phyloP scores from a whole-genome alignment of 1,140 invertebrate genomes.

The Bicyclus anynana region DNA sequence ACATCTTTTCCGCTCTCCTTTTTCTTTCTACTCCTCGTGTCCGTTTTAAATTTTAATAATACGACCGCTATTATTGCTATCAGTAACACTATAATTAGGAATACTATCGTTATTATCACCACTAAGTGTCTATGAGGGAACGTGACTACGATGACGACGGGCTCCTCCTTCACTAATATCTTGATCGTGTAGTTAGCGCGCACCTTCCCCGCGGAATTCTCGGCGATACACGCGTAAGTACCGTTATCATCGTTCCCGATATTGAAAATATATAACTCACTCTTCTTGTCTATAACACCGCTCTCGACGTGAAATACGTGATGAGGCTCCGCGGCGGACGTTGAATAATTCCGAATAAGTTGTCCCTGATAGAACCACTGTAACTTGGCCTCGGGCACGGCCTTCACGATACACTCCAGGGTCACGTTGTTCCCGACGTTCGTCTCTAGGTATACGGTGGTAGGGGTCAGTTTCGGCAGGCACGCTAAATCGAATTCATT shows the following conservation, averaged over 20 bases:
- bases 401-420: conserved; percentile 86
- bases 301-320: conserved; percentile 84
- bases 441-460: conserved; percentile 84
- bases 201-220: conserved; percentile 87
- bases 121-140: conserved; percentile 84
- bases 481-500: conserved; percentile 88
- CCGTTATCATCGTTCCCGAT: conserved; percentile 87
- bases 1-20: conserved; percentile 76
- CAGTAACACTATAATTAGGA: conserved; percentile 79
- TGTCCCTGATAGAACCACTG: conserved; percentile 90
- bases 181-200: conserved; percentile 87
- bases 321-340: conserved; percentile 80
- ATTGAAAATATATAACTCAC: conserved; percentile 86
- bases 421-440: conserved; percentile 88
- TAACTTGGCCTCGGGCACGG: conserved; percentile 86
- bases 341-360: conserved; percentile 83
- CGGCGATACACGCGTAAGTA: conserved; percentile 87
- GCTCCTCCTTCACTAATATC: conserved; percentile 84
- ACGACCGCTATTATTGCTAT: conserved; percentile 80
- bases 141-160: conserved; percentile 80
- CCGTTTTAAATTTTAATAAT: conserved; percentile 79
- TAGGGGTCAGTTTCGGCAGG: conserved; percentile 85
- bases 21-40: conserved; percentile 77
- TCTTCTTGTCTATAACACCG: conserved; percentile 83
- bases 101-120: conserved; percentile 80